Base-by-base conservation (phyloP, 2,888 invertebrate species). In the Napeogenes sylphis region DNA sequence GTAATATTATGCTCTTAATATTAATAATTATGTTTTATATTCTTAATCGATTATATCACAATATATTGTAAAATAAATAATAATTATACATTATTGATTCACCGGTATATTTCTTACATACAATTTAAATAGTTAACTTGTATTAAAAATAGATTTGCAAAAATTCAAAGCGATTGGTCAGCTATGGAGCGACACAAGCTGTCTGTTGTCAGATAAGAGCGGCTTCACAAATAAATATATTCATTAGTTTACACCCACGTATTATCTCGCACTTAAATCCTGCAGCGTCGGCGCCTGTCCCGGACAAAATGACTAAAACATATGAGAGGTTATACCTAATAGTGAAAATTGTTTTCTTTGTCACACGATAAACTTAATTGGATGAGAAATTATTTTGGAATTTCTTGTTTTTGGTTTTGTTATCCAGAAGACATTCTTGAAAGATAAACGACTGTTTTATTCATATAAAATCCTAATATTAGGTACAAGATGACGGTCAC, bases 241-340 rank as follows among this genome's bases (percentile, higher is more conserved):
- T 90, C 90, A 90, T 90, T 90, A 90, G 86, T 84, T 81, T 84
- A 90, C 90, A 88, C 90, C 90, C 87, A 90, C 90, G 83, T 84
- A 75, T 70, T 87, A 88, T 90, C 88, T 81, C 77, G 80, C 78
- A 82, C 86, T 83, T 90, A 90, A 90, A 90, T 90, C 87, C 87
- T 84, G 79, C 78, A 72, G 73, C 79, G 84, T 84, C 85, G 84
- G 82, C 82, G 84, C 78, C 85, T 82, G 86, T 74, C 77, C 67
- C 67, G 64, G 68, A 73, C 68, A 74, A 73, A 73, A 75, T 74
- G 77, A 83, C 76, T 75, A 78, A 76, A 78, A 78, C 73, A 2
- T 6, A 21, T 4, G 30, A 30, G 6, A 21, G 12, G 30, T 10
- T 21, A 8, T 51, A 6, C 21, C 6, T 69, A 69, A 70, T 71